These are phyloP conservation scores for Halcyon smyrnensis DNA, from an alignment of 2,797 vertebrate species.

Conservation along the genomic window DNA sequence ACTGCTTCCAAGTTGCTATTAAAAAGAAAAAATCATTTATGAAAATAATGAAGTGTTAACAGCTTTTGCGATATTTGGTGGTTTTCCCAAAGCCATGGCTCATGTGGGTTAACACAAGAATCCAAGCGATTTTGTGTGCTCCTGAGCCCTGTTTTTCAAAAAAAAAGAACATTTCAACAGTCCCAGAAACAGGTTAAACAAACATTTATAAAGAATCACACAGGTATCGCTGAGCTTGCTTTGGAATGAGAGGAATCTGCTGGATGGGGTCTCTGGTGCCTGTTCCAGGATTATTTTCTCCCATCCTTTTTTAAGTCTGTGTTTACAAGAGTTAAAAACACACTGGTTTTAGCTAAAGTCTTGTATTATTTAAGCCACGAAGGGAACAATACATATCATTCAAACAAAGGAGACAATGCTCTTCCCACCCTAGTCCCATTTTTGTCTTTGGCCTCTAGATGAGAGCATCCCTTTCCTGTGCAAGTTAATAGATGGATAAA, in stretches of 20 bases:
- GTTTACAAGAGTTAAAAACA: background rate
- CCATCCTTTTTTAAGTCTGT: background rate
- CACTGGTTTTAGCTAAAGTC: background rate
- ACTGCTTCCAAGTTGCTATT: background rate
- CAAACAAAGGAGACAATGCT: background rate
- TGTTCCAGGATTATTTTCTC: background rate
- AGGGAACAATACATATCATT: background rate
- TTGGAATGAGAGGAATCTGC: slow-evolving; percentile 8
- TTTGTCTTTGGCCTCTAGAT: background rate
- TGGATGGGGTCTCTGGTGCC: background rate
- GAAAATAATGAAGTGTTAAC: background rate
- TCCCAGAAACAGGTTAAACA: background rate
- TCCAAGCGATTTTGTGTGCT: background rate
- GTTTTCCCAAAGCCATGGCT: slow-evolving; percentile 19
- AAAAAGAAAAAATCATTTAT: background rate
- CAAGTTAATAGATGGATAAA: slow-evolving; percentile 30
- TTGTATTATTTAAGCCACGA: background rate
- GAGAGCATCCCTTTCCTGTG: background rate
- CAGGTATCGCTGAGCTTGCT: background rate
- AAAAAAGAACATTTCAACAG: background rate
- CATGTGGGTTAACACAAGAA: background rate
- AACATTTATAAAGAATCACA: background rate
- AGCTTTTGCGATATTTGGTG: background rate
- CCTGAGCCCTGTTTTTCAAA: background rate
- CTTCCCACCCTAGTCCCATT: background rate